phyloP scores from a whole-genome alignment of 2,888 invertebrate genomes.

The Laspeyria flexula region DNA sequence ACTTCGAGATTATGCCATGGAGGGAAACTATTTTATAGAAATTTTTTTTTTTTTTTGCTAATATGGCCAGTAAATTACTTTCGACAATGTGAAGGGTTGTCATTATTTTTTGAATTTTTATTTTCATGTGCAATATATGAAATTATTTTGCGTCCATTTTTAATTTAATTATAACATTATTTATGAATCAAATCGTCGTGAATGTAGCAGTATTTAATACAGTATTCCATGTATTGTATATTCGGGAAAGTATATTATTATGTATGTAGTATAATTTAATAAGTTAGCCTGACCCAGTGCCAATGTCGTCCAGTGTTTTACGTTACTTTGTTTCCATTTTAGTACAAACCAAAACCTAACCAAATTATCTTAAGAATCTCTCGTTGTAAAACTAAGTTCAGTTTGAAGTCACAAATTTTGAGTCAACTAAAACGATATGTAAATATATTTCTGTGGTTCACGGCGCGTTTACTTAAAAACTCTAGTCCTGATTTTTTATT shows the following conservation, averaged over 20 bases:
- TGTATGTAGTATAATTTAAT: constrained; percentile 56
- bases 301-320: constrained; percentile 65
- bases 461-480: constrained; percentile 79
- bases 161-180: constrained; percentile 54
- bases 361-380: constrained; percentile 71
- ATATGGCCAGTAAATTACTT: constrained; percentile 43
- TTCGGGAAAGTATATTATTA: constrained; percentile 43
- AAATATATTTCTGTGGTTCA: constrained; percentile 66
- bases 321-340: constrained; percentile 51
- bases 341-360: constrained; percentile 71
- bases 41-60: constrained; percentile 24
- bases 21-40: constrained; percentile 38
- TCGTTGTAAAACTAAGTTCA: constrained; percentile 47
- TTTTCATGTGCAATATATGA: constrained; percentile 79
- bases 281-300: constrained; percentile 66
- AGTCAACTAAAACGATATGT: constrained; percentile 58
- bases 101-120: constrained; percentile 35
- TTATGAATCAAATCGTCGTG: constrained; percentile 63
- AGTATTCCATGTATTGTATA: constrained; percentile 69
- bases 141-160: constrained; percentile 84
- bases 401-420: constrained; percentile 70
- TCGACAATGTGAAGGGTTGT: constrained; percentile 16
- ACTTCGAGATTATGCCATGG: constrained; percentile 66
- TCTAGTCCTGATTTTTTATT: constrained; percentile 78
- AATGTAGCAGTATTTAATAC: constrained; percentile 78